A percentile compares a stretch with the other conserved stretches of the same genome.
Evolutionary conservation across 2,113 vertebrate genomes (phyloP).

Genomic region (Coturnix japonica): DNA sequence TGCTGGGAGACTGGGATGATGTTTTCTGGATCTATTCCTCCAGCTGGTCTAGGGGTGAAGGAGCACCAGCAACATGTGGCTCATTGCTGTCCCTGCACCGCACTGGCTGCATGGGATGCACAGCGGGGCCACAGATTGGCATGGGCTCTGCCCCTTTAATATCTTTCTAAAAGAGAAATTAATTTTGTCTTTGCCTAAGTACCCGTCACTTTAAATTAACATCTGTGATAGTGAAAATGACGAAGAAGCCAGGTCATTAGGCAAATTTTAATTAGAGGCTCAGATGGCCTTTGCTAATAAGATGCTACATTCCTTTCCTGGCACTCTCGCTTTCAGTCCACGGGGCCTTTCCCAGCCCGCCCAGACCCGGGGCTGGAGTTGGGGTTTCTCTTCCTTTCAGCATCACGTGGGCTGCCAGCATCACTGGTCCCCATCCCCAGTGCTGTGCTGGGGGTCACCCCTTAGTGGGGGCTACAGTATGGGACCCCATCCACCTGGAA

Average conservation of each 20-base stretch:
- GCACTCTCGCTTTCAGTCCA: slow-evolving; percentile 13
- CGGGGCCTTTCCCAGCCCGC: background rate
- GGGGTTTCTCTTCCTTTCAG: background rate
- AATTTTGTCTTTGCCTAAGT: slow-evolving; percentile 77
- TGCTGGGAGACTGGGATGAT: fast-evolving
- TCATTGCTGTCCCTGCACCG: background rate
- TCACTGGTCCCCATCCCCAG: background rate
- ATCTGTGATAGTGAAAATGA: slow-evolving; percentile 74
- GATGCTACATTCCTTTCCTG: slow-evolving; percentile 69
- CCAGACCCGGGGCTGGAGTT: background rate
- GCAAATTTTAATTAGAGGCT: slow-evolving; percentile 84
- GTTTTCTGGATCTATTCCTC: background rate
- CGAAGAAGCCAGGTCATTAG: slow-evolving; percentile 81
- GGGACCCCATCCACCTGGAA: background rate
- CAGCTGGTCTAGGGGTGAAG: background rate
- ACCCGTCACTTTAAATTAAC: slow-evolving; percentile 80
- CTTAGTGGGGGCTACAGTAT: background rate
- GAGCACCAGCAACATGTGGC: background rate
- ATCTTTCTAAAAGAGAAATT: slow-evolving; percentile 72
- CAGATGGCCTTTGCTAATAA: slow-evolving; percentile 81
- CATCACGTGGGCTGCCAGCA: background rate
- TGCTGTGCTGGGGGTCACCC: fast-evolving
- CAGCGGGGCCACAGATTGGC: fast-evolving
- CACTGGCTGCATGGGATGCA: background rate
- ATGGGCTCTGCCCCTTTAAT: slow-evolving; percentile 21